Evolutionary conservation across 2,888 invertebrate species (phyloP), one percentile per base, ranked within the genome.

Genomic region (Temnothorax rugatulus): DNA sequence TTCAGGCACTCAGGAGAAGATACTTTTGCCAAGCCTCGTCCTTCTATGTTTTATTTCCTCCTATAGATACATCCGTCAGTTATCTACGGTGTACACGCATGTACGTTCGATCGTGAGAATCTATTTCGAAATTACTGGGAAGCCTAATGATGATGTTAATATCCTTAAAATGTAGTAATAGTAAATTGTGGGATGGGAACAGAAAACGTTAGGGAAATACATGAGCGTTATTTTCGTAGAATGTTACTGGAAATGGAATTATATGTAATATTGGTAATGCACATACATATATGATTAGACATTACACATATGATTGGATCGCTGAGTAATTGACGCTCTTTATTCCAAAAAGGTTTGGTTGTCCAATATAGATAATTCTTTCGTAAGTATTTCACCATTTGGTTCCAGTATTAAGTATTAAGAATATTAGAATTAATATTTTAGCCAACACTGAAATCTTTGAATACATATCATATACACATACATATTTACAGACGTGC

Each of bases 1-100:
- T 91, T 86, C 87, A 86, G 86, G 85, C 83, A 83, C 44, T 77
- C 84, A 87, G 85, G 84, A 74, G 85, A 69, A 88, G 86, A 89
- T 89, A 91, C 87, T 86, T 87, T 75, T 83, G 82, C 90, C 87
- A 85, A 87, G 85, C 89, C 87, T 74, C 84, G 47, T 85, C 38
- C 81, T 44, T 79, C 44, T 66, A 73, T 85, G 76, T 88, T 89
- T 91, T 88, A 89, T 89, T 88, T 86, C 75, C 81, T 69, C 44
- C 41, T 59, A 66, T 74, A 66, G 54, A 44, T 73, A 82, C 47
- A 52, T 83, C 66, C 84, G 64, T 57, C 68, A 68, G 69, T 73
- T 86, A 86, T 84, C 88, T 84, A 69, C 74, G 57, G 25, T 47
- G 47, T 34, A 75, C 77, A 57, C 81, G 66, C 52, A 69, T 21